Evolutionary conservation across 1,140 invertebrate species (phyloP).

Genomic region (Lanistes nyassanus): DNA sequence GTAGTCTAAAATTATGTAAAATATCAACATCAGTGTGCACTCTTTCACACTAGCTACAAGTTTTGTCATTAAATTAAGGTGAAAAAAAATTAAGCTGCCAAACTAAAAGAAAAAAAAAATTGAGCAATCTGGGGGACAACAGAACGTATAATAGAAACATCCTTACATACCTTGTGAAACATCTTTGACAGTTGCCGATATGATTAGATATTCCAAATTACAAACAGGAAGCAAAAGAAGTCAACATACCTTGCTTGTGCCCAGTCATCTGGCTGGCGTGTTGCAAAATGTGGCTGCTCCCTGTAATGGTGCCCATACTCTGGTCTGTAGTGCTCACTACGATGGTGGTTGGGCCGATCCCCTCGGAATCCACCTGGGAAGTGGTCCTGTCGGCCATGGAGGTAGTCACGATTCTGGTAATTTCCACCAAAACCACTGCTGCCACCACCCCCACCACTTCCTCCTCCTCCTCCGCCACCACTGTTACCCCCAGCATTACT

Average conservation of each 20-base stretch:
- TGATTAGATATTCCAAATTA: too few relatives aligned
- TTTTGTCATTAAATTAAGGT: not conserved
- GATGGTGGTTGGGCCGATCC: slow-evolving; percentile 23
- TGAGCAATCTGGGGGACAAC: too few relatives aligned
- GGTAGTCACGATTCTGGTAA: slow-evolving; percentile 27
- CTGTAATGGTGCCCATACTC: slow-evolving; percentile 51
- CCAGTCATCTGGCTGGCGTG: slow-evolving; percentile 15
- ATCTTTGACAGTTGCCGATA: not conserved
- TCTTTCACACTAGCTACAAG: not conserved
- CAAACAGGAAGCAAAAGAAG: too few relatives aligned
- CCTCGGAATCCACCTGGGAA: slow-evolving; percentile 31
- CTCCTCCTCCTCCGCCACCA: slow-evolving; percentile 2
- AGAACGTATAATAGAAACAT: too few relatives aligned
- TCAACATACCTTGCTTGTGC: not conserved
- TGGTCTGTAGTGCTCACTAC: slow-evolving; percentile 41
- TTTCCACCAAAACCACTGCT: slow-evolving; percentile 24
- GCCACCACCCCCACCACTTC: slow-evolving; percentile 3
- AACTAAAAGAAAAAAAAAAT: too few relatives aligned
- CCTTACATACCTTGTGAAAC: not conserved
- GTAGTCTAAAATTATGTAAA: too few relatives aligned
- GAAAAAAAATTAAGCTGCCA: not conserved
- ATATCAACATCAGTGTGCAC: too few relatives aligned
- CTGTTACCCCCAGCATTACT: slow-evolving; percentile 3
- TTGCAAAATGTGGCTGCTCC: slow-evolving; percentile 29
- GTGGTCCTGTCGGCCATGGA: slow-evolving; percentile 38